Evolutionary conservation across 2,113 vertebrate genomes (phyloP).

Genomic region (Elaphurus davidianus): DNA sequence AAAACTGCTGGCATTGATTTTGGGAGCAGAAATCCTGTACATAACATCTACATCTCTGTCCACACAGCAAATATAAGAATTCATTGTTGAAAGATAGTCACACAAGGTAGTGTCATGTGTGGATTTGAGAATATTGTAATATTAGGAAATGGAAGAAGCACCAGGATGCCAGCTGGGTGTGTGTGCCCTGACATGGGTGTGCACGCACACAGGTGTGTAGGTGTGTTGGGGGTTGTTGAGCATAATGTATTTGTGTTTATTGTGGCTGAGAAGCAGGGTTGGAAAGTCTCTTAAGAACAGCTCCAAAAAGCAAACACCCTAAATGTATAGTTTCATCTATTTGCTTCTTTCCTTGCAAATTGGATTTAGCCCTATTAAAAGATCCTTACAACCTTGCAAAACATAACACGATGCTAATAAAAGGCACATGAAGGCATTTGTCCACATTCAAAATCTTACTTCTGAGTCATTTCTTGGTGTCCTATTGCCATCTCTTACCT

Average conservation of each 20-base stretch:
- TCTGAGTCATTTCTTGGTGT: background rate
- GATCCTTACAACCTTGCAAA: background rate
- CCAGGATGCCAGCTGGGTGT: background rate
- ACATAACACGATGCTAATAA: background rate
- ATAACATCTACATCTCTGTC: background rate
- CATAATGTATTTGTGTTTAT: background rate
- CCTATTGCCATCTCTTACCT: background rate
- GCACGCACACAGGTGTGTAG: background rate
- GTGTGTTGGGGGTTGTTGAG: background rate
- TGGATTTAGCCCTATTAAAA: background rate
- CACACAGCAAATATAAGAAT: background rate
- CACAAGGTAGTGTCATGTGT: background rate
- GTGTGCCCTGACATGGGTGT: background rate
- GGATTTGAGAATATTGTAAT: background rate
- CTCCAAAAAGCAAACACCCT: background rate
- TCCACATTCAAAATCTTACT: background rate
- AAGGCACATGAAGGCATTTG: background rate
- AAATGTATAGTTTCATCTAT: background rate
- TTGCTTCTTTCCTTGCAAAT: background rate
- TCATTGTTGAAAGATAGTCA: background rate
- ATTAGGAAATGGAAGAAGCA: background rate
- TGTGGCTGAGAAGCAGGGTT: background rate
- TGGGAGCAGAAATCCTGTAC: background rate
- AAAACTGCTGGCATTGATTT: background rate
- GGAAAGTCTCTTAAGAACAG: background rate